Percentiles rank a stretch among this genome's conserved stretches.
Conservation (phyloP, 2,888 invertebrate species). For the Magallana nippona region DNA sequence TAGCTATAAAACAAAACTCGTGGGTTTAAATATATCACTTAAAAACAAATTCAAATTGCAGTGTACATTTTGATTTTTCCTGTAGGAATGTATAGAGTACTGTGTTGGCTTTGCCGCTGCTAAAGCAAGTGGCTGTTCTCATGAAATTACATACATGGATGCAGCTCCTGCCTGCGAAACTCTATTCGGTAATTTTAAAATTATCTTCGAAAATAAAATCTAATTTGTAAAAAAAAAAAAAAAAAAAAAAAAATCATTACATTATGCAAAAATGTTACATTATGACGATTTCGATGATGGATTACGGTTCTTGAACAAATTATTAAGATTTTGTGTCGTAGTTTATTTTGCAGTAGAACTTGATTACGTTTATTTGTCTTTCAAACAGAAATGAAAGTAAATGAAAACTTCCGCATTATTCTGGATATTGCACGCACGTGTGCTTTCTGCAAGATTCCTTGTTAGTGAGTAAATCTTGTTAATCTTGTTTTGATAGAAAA, state of each 20-base stretch:
- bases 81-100: conserved; percentile 37
- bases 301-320: no score
- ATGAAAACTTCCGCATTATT: not conserved
- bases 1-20: no score
- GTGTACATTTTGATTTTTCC: not conserved
- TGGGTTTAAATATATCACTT: no score
- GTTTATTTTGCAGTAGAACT: no score
- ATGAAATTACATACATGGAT: not conserved
- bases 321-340: no score
- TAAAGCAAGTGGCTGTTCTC: not conserved
- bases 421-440: not conserved
- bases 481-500: no score
- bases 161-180: not conserved
- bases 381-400: not conserved
- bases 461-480: conserved; percentile 30
- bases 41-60: not conserved
- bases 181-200: not conserved
- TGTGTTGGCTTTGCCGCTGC: conserved; percentile 30
- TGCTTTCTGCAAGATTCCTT: conserved; percentile 42
- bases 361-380: no score
- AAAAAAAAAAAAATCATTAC: no score
- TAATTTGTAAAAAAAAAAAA: no score
- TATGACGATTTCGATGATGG: no score
- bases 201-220: not conserved
- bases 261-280: no score